Conservation (phyloP, 2,797 vertebrate species). For the Acanthurus tractus region DNA sequence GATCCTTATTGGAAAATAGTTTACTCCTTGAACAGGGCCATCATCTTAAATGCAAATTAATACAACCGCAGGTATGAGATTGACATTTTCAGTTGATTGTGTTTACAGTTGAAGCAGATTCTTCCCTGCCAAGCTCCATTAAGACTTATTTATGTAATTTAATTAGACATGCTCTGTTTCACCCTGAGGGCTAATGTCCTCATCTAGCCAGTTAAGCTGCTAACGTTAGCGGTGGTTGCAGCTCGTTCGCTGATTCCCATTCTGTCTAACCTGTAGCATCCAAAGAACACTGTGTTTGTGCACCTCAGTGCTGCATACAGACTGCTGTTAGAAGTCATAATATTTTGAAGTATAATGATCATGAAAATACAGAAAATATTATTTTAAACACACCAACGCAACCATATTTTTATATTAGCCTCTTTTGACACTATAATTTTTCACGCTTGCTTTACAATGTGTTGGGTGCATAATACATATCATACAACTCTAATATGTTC, state of each 20-base stretch:
- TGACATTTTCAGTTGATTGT: constrained; percentile 77
- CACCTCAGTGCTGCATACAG: neutral
- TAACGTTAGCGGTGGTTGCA: constrained; percentile 67
- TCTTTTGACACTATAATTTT: constrained; percentile 37
- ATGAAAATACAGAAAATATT: constrained; percentile 14
- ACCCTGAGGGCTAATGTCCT: constrained; percentile 59
- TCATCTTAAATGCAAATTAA: constrained; percentile 64
- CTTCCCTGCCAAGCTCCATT: constrained; percentile 67
- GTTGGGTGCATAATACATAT: constrained; percentile 54
- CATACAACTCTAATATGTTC: constrained; percentile 69
- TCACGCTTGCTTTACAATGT: constrained; percentile 44
- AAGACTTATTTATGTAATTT: constrained; percentile 72
- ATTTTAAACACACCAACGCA: constrained; percentile 27
- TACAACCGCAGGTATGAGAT: constrained; percentile 62
- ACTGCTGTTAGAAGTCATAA: constrained; percentile 5
- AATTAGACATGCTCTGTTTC: constrained; percentile 66
- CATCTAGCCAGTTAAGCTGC: constrained; percentile 76
- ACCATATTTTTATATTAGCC: constrained; percentile 26
- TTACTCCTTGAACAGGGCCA: constrained; percentile 26
- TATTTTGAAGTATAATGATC: constrained; percentile 17
- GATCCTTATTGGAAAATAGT: constrained; percentile 15
- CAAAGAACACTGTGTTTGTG: neutral
- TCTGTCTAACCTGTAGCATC: neutral
- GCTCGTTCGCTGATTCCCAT: constrained; percentile 68
- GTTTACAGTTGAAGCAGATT: constrained; percentile 62